Evolutionary conservation across 2,888 invertebrate species (phyloP), one percentile per base, ranked within the genome.

Genomic region (Galerucella nymphaeae): DNA sequence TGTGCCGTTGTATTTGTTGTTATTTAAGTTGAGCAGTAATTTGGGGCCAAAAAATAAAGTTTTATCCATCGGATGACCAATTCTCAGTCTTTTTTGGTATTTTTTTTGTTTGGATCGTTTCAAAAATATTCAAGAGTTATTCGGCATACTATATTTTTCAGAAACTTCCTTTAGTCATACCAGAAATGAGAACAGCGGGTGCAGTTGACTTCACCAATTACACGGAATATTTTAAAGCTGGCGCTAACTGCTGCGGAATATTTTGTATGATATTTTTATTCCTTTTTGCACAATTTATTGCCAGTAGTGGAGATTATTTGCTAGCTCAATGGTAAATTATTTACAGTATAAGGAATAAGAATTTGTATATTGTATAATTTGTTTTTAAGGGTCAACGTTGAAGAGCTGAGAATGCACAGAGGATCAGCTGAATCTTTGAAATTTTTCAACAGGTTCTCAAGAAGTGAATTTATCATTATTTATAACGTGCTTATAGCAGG

Each of bases 211-310:
- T 84, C 70, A 81, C 85, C 20, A 88, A 90, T 2, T 90, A 90
- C 77, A 79, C 87, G 67, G 82, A 89, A 0, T 92, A 91, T 82
- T 89, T 91, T 58, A 86, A 84, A 70, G 89, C 90, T 45, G 91
- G 91, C 0, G 90, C 89, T 0, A 89, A 88, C 50, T 84, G 86
- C 1, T 79, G 87, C 59, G 87, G 88, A 0, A 87, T 91, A 83
- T 67, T 88, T 0, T 41, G 90, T 0, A 83, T 92, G 10, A 84
- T 89, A 4, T 45, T 88, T 0, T 83, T 90, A 38, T 91, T 91
- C 80, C 59, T 90, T 0, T 66, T 88, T 14, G 89, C 90, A 0
- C 91, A 91, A 78, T 74, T 78, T 1, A 73, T 84, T 42, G 86
- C 82, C 14, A 87, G 86, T 68, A 80, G 79, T 41, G 83, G 84